A percentile compares a stretch with the other conserved stretches of the same genome.
phyloP scores from a whole-genome alignment of 2,113 vertebrate species.

The Myrmecophaga tridactyla region DNA sequence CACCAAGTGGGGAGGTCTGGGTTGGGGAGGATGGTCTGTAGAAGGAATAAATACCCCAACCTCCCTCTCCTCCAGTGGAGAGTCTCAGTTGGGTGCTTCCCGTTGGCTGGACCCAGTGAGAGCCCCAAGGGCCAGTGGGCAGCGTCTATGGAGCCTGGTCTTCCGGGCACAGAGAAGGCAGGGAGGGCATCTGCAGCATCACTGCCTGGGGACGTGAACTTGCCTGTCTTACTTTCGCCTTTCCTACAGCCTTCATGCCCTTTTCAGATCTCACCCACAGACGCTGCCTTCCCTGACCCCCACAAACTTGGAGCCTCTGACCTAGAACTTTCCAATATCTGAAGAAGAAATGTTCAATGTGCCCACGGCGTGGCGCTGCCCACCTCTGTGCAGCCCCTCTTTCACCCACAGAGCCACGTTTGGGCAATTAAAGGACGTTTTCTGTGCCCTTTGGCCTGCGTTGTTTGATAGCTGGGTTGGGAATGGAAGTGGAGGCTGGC shows the following conservation, averaged over 20 bases:
- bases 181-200: not conserved
- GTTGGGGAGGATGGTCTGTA: accelerated
- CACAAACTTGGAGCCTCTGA: not conserved
- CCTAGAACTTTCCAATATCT: accelerated
- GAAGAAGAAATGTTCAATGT: not conserved
- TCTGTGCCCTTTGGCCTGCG: accelerated
- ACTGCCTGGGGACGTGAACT: accelerated
- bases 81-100: not conserved
- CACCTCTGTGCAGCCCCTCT: accelerated
- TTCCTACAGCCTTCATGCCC: accelerated
- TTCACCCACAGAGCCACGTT: accelerated
- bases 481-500: accelerated
- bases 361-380: not conserved
- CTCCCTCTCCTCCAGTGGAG: not conserved
- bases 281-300: not conserved
- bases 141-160: accelerated
- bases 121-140: accelerated
- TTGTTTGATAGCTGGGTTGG: accelerated
- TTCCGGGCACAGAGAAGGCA: not conserved
- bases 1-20: accelerated
- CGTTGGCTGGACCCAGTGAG: accelerated
- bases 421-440: not conserved
- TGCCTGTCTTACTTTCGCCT: not conserved
- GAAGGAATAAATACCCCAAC: not conserved
- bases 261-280: not conserved